A percentile compares a stretch with the other conserved stretches of the same genome.
phyloP scores from a whole-genome alignment of 1,140 invertebrate genomes.

The Aphelinus certus region DNA sequence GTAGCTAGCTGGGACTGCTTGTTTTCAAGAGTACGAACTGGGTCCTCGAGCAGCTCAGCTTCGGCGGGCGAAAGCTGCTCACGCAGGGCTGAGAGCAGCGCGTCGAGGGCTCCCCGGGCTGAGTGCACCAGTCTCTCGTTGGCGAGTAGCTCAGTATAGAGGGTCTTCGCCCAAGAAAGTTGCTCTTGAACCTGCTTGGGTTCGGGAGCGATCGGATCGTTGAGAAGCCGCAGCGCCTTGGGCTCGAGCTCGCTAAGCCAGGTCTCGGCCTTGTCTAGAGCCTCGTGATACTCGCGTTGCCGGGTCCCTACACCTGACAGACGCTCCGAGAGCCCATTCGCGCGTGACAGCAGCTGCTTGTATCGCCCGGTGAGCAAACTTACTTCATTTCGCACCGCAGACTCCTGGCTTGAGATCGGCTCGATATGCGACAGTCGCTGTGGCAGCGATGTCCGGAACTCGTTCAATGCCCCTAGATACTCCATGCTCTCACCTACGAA shows the following conservation, averaged over 20 bases:
- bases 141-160: conserved; percentile 88
- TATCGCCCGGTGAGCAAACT: conserved; percentile 77
- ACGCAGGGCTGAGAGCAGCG: conserved; percentile 79
- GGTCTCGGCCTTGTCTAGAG: conserved; percentile 80
- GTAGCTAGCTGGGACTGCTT: conserved; percentile 80
- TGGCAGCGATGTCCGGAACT: conserved; percentile 83
- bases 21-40: conserved; percentile 79
- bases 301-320: conserved; percentile 80
- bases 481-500: conserved; percentile 94
- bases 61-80: conserved; percentile 83
- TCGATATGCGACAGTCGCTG: conserved; percentile 82
- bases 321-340: conserved; percentile 83
- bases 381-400: conserved; percentile 76
- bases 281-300: conserved; percentile 84
- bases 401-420: conserved; percentile 73
- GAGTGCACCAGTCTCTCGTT: conserved; percentile 87
- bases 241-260: conserved; percentile 88
- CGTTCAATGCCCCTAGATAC: conserved; percentile 83
- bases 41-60: conserved; percentile 79
- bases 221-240: conserved; percentile 76
- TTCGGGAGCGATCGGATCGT: conserved; percentile 86
- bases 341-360: conserved; percentile 79
- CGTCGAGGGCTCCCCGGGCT: conserved; percentile 75
- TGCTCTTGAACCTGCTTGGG: conserved; percentile 89
- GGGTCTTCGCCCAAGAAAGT: conserved; percentile 81